phyloP scores from a whole-genome alignment of 2,797 vertebrate genomes.

The Coendou prehensilis region DNA sequence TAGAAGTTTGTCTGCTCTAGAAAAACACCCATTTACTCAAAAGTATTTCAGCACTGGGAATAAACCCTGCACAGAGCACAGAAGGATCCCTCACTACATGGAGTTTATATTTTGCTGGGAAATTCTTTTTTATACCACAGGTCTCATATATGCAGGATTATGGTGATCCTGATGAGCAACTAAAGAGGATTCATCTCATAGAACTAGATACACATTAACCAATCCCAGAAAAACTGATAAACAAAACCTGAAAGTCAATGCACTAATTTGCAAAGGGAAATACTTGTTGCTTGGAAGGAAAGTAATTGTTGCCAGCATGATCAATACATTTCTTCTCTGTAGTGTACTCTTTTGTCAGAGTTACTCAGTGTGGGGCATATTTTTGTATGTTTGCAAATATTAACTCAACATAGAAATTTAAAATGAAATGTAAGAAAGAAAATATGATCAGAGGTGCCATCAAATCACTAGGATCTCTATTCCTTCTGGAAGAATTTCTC shows the following conservation, averaged over 20 bases:
- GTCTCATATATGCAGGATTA: neutral
- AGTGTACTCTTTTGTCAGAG: conserved; percentile 58
- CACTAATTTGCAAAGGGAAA: neutral
- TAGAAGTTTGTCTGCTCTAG: neutral
- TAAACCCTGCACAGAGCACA: neutral
- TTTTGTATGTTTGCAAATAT: conserved; percentile 73
- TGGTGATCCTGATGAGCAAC: neutral
- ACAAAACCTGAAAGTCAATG: neutral
- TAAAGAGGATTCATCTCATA: neutral
- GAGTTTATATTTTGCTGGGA: neutral
- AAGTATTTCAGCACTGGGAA: neutral
- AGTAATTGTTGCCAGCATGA: neutral
- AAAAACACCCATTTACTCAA: neutral
- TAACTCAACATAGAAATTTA: conserved; percentile 60
- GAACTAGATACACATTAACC: neutral
- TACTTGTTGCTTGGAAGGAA: neutral
- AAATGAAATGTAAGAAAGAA: conserved; percentile 55
- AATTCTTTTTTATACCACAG: neutral
- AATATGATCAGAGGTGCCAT: neutral
- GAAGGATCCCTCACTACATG: neutral
- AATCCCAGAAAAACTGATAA: neutral
- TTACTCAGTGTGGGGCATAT: conserved; percentile 62
- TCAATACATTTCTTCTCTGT: neutral
- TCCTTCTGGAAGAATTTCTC: neutral
- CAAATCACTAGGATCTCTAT: conserved; percentile 21